A percentile compares a stretch with the other conserved stretches of the same genome.
Conservation (phyloP, 1,140 invertebrate species). For the Drosophila asahinai region DNA sequence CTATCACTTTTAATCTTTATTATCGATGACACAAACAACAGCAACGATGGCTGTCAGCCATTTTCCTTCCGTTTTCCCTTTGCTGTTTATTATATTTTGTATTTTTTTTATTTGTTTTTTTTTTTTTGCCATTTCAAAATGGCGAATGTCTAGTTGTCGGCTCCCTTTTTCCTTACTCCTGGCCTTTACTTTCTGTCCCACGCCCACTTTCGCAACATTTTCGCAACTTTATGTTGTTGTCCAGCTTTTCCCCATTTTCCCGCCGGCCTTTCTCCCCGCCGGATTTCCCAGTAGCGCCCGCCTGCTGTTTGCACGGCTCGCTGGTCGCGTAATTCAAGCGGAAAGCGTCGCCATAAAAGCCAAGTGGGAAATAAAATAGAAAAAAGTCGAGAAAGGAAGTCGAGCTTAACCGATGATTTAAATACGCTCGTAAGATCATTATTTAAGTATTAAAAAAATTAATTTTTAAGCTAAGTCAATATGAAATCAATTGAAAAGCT, state of each 20-base stretch:
- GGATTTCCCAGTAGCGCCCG: conserved; percentile 4
- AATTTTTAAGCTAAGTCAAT: too few species aligned
- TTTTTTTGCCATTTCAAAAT: conserved; percentile 54
- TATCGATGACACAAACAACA: conserved; percentile 68
- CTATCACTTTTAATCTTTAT: conserved; percentile 71
- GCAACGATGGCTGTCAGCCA: conserved; percentile 67
- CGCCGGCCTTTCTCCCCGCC: conserved; percentile 1
- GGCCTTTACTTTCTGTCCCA: conserved; percentile 2
- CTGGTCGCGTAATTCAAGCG: conserved; percentile 78
- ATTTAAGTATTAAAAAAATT: background rate
- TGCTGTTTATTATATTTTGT: conserved; percentile 38
- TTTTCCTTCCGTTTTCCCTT: conserved; percentile 45
- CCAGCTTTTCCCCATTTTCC: conserved; percentile 25
- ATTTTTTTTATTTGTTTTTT: background rate
- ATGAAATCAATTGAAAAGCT: background rate
- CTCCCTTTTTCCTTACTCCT: background rate
- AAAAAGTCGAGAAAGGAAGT: conserved; percentile 9
- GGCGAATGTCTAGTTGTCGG: conserved; percentile 38
- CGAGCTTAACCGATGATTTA: background rate
- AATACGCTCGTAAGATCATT: background rate
- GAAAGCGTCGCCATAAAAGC: conserved; percentile 78
- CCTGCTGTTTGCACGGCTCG: conserved; percentile 60
- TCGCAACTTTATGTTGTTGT: conserved; percentile 73
- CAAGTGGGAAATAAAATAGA: conserved; percentile 47
- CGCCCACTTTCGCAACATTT: conserved; percentile 36